Evolutionary conservation across 2,797 vertebrate genomes (phyloP), one percentile per base, ranked within the genome.

Genomic region (Dryobates pubescens): DNA sequence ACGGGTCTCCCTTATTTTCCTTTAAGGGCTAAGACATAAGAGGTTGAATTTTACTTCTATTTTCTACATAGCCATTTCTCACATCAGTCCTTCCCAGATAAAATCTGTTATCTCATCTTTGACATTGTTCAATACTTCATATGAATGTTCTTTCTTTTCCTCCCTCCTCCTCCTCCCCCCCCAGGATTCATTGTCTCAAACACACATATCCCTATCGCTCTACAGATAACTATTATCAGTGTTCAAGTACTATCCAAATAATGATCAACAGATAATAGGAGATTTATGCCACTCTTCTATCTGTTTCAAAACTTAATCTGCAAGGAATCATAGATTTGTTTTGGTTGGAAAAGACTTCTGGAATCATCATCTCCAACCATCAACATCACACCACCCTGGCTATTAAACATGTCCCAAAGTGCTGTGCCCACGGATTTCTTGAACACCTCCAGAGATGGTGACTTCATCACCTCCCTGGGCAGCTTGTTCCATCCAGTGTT

Each of bases 11-110:
- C 41, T 79, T 86, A 82, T 91, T 96, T 96, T 94, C 57, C 65
- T 95, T 92, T 95, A 92, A 87, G 30, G 38, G 18, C 72, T 92
- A 69, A 62, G 65, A 89, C 34, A 92, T 93, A 95, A 93, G 80
- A 90, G 38, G 56, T 53, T 68, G 54, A 86, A 90, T 88, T 91
- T 86, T 92, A 65, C 22, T 82, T 71, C 17, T 26, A 71, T 80
- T 94, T 90, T 78, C 80, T 71, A 34, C 12, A 41, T 34, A 41
- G 82, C 34, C 43, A 62, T 76, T 91, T 83, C 64, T 92, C 4
- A 6, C 59, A 51, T 65, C 94, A 93, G 18, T 93, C 71, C 81
- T 65, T 86, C 30, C 6, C 34, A 47, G 62, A 82, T 63, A 88
- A 91, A 94, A 82, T 90, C 71, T 73, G 9, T 80, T 89, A 69